Conservation (phyloP, 2,113 vertebrate species). For the Canis aureus region DNA sequence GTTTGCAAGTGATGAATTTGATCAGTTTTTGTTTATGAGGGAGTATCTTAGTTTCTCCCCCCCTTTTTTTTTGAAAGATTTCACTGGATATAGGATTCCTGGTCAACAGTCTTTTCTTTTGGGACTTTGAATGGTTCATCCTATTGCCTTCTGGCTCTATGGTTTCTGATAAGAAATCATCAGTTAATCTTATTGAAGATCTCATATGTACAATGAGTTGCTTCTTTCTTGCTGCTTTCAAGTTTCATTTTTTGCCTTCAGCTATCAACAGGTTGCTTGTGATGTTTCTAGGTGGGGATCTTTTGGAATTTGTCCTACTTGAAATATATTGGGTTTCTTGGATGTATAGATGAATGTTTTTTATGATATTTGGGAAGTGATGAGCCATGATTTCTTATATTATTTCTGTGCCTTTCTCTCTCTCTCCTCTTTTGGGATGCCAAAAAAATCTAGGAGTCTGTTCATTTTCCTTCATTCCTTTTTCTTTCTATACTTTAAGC, state of each 20-base stretch:
- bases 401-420: neutral
- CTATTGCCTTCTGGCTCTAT: neutral
- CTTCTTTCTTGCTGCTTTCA: neutral
- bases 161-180: neutral
- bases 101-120: neutral
- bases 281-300: neutral
- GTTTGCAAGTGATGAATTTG: neutral
- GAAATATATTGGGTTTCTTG: neutral
- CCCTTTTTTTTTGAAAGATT: neutral
- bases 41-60: neutral
- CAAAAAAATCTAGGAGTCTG: neutral
- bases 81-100: neutral
- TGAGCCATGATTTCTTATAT: neutral
- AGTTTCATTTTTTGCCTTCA: neutral
- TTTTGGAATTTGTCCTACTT: neutral
- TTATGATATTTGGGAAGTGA: constrained; percentile 9
- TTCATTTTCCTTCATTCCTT: neutral
- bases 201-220: neutral
- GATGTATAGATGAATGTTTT: neutral
- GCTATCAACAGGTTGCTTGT: neutral
- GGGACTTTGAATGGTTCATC: neutral
- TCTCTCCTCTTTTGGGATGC: neutral
- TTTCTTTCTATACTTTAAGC: neutral
- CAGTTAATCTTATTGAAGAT: neutral
- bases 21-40: neutral